Percentiles rank a stretch among this genome's conserved stretches.
Evolutionary conservation across 2,888 invertebrate genomes (phyloP).

Genomic region (Bellardia pandia): DNA sequence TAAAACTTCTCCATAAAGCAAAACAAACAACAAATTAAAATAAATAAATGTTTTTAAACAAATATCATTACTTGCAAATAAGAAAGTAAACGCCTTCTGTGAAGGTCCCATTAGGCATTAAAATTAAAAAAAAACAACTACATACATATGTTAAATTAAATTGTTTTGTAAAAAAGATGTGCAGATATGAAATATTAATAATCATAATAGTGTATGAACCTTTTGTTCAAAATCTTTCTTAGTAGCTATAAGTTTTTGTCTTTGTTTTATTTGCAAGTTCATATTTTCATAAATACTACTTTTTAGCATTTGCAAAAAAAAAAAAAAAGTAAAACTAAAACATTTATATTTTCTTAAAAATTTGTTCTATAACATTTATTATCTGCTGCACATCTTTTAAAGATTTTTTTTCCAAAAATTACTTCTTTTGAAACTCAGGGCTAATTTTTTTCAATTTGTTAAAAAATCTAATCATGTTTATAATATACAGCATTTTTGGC

Average conservation of each 20-base stretch:
- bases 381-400: constrained; percentile 74
- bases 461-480: constrained; percentile 47
- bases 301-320: background rate
- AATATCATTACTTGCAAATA: constrained; percentile 54
- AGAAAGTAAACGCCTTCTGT: constrained; percentile 70
- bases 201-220: constrained; percentile 25
- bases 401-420: constrained; percentile 48
- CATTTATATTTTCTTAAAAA: constrained; percentile 44
- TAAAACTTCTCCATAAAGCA: background rate
- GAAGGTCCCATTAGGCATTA: constrained; percentile 67
- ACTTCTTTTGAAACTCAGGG: constrained; percentile 52
- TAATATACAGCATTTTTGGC: constrained; percentile 34
- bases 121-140: constrained; percentile 45
- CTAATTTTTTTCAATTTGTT: constrained; percentile 35
- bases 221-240: constrained; percentile 15
- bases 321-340: background rate
- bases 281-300: constrained; percentile 29
- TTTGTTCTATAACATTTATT: constrained; percentile 24
- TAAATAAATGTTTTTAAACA: background rate
- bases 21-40: background rate
- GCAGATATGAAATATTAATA: constrained; percentile 58
- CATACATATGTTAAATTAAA: constrained; percentile 17
- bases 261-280: constrained; percentile 3
- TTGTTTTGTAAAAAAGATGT: constrained; percentile 72
- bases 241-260: background rate